These are phyloP conservation scores for Labrus mixtus DNA, from an alignment of 2,113 vertebrate species.

Conservation along the genomic window DNA sequence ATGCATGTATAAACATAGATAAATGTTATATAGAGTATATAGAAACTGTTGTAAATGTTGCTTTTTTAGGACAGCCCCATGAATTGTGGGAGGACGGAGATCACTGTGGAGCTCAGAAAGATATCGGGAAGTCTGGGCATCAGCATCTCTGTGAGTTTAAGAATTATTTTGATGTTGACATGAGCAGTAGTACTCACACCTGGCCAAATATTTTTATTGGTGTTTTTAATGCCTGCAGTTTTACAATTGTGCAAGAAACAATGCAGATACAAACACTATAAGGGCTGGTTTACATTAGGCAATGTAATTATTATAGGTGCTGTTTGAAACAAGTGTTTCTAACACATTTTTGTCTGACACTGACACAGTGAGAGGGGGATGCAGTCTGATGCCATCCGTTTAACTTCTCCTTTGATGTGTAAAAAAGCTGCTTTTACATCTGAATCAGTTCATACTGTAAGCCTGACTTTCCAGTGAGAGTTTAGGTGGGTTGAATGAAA, in stretches of 20 bases:
- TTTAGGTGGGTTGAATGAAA: background rate
- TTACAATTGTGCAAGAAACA: no score
- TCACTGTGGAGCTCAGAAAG: constrained; percentile 86
- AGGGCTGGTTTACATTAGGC: no score
- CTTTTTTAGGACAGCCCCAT: constrained; percentile 73
- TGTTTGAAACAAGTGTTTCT: no score
- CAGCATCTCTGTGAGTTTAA: constrained; percentile 88
- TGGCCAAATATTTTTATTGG: no score
- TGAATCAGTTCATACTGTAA: background rate
- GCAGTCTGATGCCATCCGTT: background rate
- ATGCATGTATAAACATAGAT: no score
- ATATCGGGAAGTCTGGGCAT: constrained; percentile 89
- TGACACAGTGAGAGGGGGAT: no score
- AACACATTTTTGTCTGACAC: no score
- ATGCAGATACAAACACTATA: no score
- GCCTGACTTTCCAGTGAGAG: background rate
- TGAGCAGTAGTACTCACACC: background rate
- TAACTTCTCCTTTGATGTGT: background rate
- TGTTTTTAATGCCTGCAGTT: no score
- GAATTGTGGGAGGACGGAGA: constrained; percentile 75
- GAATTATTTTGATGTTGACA: background rate
- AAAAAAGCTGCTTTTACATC: background rate
- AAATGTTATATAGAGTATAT: background rate
- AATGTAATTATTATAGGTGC: no score
- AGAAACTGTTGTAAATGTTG: background rate